A percentile compares a stretch with the other conserved stretches of the same genome.
These are phyloP conservation scores for Perccottus glenii DNA, from an alignment of 2,113 vertebrate species.

Conservation along the genomic window DNA sequence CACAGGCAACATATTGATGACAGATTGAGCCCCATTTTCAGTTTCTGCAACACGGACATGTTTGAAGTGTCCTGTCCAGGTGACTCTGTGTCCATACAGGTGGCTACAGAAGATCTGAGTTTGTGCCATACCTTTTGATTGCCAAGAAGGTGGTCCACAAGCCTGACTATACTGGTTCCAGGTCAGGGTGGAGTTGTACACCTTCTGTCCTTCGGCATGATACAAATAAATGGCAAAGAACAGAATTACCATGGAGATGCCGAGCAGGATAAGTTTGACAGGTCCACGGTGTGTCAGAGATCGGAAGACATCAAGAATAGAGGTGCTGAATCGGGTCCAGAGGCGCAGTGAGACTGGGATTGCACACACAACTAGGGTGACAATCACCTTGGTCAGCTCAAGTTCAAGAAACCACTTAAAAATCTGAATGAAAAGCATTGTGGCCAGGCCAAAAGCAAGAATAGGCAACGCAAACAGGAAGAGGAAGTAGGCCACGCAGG, in stretches of 20 bases:
- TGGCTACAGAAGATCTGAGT: conserved; percentile 96
- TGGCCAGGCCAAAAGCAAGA: conserved; percentile 82
- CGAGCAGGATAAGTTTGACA: conserved; percentile 94
- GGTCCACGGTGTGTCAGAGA: conserved; percentile 87
- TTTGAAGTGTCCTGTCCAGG: conserved; percentile 91
- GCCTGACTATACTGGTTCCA: conserved; percentile 89
- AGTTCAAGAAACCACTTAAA: conserved; percentile 90
- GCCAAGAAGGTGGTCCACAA: conserved; percentile 92
- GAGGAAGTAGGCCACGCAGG: conserved; percentile 92
- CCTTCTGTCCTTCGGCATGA: conserved; percentile 91
- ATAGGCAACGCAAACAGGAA: conserved; percentile 92
- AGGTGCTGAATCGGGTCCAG: conserved; percentile 88
- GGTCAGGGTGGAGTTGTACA: conserved; percentile 93
- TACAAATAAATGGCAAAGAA: conserved; percentile 93
- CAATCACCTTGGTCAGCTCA: conserved; percentile 89
- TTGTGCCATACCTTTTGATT: conserved; percentile 89
- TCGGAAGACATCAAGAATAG: conserved; percentile 79
- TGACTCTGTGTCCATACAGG: conserved; percentile 92
- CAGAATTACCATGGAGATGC: conserved; percentile 87
- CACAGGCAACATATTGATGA: conserved; percentile 90
- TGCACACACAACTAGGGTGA: conserved; percentile 83
- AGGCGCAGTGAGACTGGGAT: conserved; percentile 87
- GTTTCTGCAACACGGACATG: conserved; percentile 89
- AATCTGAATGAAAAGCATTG: conserved; percentile 85
- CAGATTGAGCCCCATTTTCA: conserved; percentile 92